phyloP scores from a whole-genome alignment of 2,797 vertebrate species.

The Hafferia zeledoni region DNA sequence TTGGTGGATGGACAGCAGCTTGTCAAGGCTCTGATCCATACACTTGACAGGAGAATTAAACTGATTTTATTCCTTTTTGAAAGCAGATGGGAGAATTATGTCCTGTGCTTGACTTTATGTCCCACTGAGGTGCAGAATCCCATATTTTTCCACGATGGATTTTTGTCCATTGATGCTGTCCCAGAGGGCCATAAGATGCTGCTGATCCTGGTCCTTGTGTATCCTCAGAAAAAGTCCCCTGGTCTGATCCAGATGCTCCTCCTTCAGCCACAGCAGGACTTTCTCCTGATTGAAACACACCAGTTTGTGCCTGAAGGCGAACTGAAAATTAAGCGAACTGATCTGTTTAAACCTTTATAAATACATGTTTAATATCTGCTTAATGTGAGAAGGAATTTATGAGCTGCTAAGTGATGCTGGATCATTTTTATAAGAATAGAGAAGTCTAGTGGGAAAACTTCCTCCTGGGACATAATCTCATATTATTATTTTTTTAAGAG shows the following conservation, averaged over 20 bases:
- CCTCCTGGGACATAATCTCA: conserved; percentile 75
- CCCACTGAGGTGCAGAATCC: neutral
- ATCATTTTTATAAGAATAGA: conserved; percentile 70
- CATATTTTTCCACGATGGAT: fast-evolving
- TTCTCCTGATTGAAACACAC: neutral
- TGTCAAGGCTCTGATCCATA: neutral
- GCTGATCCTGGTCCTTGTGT: neutral
- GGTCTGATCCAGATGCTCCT: neutral
- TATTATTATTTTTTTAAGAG: conserved; percentile 65
- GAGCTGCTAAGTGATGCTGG: conserved; percentile 60
- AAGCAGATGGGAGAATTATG: neutral
- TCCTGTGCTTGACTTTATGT: neutral
- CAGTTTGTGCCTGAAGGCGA: conserved; percentile 28
- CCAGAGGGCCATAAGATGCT: neutral
- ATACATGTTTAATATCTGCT: conserved; percentile 71
- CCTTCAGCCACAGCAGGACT: neutral
- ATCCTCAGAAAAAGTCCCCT: neutral
- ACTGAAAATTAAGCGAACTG: conserved; percentile 63
- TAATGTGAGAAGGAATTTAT: conserved; percentile 72
- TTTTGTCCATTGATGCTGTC: neutral
- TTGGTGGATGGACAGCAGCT: neutral
- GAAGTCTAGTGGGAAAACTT: conserved; percentile 69
- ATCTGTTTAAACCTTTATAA: conserved; percentile 72
- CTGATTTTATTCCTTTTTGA: neutral
- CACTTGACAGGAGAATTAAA: neutral